Conservation (phyloP, 2,797 vertebrate species). For the Chanos chanos region DNA sequence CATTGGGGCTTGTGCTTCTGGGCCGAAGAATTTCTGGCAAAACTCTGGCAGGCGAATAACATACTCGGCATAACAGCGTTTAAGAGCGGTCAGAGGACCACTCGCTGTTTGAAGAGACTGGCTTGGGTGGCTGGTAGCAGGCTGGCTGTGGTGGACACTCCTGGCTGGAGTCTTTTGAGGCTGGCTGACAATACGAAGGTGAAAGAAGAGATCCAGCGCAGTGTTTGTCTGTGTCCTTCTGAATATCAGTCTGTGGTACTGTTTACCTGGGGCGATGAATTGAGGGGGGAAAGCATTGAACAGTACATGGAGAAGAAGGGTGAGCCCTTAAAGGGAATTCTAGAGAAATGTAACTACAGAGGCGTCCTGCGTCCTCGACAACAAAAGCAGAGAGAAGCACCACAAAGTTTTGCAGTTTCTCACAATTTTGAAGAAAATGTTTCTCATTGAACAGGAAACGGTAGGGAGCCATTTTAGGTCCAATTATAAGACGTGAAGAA, state of each 20-base stretch:
- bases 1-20: constrained; percentile 50
- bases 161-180: constrained; percentile 56
- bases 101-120: not conserved
- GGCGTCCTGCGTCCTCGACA: no score
- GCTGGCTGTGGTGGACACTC: constrained; percentile 54
- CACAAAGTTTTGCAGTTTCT: no score
- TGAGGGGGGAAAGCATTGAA: constrained; percentile 41
- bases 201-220: constrained; percentile 36
- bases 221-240: constrained; percentile 25
- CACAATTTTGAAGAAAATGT: no score
- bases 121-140: constrained; percentile 25
- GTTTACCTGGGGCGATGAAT: constrained; percentile 51
- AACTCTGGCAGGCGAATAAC: constrained; percentile 49
- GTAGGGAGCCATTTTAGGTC: no score
- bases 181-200: constrained; percentile 38
- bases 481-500: no score
- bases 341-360: constrained; percentile 47
- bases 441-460: no score
- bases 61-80: constrained; percentile 48
- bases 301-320: constrained; percentile 36
- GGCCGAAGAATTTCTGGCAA: constrained; percentile 57
- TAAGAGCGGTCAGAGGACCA: constrained; percentile 31
- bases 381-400: no score
- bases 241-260: constrained; percentile 42
- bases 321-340: constrained; percentile 40